phyloP scores from a whole-genome alignment of 2,888 invertebrate species.

The Sphinx pinastri region DNA sequence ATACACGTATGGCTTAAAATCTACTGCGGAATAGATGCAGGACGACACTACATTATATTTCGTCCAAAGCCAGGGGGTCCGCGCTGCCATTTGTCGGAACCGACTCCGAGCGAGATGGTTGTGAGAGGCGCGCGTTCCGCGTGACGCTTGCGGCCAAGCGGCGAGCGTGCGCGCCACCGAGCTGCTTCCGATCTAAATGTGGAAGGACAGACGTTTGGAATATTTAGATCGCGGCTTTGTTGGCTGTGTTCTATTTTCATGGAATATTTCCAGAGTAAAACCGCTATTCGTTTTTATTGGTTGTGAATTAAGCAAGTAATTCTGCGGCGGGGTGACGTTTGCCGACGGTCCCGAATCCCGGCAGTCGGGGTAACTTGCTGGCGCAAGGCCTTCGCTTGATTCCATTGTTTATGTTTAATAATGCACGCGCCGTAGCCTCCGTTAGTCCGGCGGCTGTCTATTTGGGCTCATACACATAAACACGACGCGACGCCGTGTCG shows the following conservation, averaged over 20 bases:
- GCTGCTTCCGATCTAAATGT: constrained; percentile 19
- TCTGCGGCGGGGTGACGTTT: neutral
- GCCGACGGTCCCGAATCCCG: neutral
- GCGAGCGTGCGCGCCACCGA: neutral
- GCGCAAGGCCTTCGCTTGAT: neutral
- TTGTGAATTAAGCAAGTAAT: neutral
- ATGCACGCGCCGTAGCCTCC: no score
- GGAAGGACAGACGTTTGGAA: constrained; percentile 23
- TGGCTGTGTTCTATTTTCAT: constrained; percentile 23
- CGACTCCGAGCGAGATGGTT: no score
- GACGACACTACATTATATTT: no score
- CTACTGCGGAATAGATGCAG: no score
- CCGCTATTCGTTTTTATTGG: constrained; percentile 3
- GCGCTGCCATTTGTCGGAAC: no score
- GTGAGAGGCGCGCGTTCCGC: no score
- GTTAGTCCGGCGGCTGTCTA: no score
- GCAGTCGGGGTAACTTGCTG: neutral
- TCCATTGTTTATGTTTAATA: neutral
- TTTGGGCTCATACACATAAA: no score
- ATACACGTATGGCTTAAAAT: no score
- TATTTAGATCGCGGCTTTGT: constrained; percentile 20
- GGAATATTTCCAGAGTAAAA: constrained; percentile 12
- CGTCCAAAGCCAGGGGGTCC: no score
- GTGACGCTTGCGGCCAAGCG: no score
- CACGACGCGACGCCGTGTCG: no score